These are phyloP conservation scores for rat (Rattus norvegicus) DNA, from an alignment of 2,113 vertebrate species.

Conservation along the genomic window DNA sequence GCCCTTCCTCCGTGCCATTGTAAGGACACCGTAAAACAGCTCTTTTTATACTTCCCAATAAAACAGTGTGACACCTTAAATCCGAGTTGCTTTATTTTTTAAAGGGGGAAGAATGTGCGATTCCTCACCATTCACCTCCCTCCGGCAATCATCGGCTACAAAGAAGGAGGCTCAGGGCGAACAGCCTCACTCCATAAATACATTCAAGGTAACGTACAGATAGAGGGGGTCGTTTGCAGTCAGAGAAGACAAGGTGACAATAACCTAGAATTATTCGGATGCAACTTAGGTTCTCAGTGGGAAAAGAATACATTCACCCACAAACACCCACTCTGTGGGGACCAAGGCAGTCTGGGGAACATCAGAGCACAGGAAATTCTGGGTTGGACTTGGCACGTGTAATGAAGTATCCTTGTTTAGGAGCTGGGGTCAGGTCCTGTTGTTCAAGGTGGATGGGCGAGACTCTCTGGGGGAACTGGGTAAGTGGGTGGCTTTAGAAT, in stretches of 20 bases:
- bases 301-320: neutral
- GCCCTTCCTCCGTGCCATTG: conserved; percentile 71
- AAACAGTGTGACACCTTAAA: conserved; percentile 82
- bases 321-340: neutral
- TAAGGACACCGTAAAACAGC: conserved; percentile 79
- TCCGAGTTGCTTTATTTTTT: conserved; percentile 79
- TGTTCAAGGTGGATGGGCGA: neutral
- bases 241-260: conserved; percentile 73
- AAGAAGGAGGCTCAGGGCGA: conserved; percentile 73
- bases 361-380: neutral
- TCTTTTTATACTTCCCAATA: conserved; percentile 82
- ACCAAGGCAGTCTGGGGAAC: neutral
- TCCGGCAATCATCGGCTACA: conserved; percentile 73
- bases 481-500: neutral
- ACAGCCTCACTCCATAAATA: conserved; percentile 62
- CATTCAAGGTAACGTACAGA: conserved; percentile 67
- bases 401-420: neutral
- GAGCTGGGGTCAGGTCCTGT: neutral
- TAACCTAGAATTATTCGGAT: conserved; percentile 73
- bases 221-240: conserved; percentile 57
- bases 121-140: conserved; percentile 67
- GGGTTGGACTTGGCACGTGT: neutral
- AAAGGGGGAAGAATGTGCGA: conserved; percentile 74
- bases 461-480: neutral
- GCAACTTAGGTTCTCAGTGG: conserved; percentile 30